These are phyloP conservation scores for Ailurus styani DNA, from an alignment of 2,113 vertebrate genomes.

Conservation along the genomic window DNA sequence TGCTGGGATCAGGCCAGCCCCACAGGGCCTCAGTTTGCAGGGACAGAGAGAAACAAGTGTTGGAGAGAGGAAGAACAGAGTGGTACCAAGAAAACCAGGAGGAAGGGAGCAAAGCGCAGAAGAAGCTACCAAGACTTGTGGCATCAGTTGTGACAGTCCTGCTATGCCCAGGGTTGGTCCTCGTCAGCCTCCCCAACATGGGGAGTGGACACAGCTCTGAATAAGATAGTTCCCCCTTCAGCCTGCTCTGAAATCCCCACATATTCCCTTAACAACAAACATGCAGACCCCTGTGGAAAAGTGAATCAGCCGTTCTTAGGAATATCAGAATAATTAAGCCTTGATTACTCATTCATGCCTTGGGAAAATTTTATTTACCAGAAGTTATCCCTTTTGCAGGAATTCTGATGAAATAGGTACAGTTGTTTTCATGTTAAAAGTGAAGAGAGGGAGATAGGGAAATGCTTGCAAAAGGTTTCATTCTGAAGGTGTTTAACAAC, in stretches of 20 bases:
- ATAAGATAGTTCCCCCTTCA: not conserved
- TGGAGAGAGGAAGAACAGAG: not conserved
- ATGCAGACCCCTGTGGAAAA: not conserved
- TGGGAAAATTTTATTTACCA: constrained; percentile 36
- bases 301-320: not conserved
- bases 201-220: not conserved
- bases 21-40: not conserved
- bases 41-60: not conserved
- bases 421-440: not conserved
- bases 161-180: not conserved
- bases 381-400: not conserved
- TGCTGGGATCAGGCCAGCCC: not conserved
- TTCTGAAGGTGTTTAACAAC: not conserved
- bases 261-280: not conserved
- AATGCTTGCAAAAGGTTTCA: not conserved
- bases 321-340: constrained; percentile 3
- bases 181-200: not conserved
- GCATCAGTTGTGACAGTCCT: not conserved
- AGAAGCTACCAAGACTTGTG: fast-evolving
- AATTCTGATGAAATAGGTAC: not conserved
- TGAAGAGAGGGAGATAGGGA: not conserved
- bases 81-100: not conserved
- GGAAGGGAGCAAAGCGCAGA: not conserved
- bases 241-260: not conserved
- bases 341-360: not conserved